Percentiles rank a stretch among this genome's conserved stretches.
Conservation (phyloP, 2,888 invertebrate species). For the Coelogynopora nodosa region DNA sequence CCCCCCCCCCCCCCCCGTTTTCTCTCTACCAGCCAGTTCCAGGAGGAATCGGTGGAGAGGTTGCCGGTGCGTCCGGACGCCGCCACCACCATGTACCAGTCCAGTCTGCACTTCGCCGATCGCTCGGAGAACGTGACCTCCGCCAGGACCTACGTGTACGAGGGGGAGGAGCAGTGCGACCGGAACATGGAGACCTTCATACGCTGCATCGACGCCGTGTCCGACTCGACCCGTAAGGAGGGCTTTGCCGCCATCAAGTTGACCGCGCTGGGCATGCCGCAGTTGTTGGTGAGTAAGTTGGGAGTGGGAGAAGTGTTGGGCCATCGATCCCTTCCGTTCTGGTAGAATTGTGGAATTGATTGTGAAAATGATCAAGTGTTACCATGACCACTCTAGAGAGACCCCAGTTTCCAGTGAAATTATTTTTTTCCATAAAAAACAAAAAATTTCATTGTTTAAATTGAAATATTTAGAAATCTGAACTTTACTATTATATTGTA, state of each 20-base stretch:
- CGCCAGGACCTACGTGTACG: conserved; percentile 95
- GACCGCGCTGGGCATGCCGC: conserved; percentile 92
- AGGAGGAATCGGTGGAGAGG: not conserved
- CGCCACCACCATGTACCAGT: conserved; percentile 40
- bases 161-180: conserved; percentile 95
- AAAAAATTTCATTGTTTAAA: too few relatives aligned
- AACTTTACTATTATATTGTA: too few relatives aligned
- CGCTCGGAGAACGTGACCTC: conserved; percentile 86
- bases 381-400: too few relatives aligned
- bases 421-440: too few relatives aligned
- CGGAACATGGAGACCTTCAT: conserved; percentile 91
- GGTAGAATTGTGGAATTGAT: too few relatives aligned
- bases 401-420: too few relatives aligned
- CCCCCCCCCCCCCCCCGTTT: too few relatives aligned
- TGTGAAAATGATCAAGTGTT: too few relatives aligned
- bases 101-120: conserved; percentile 70
- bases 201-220: conserved; percentile 89
- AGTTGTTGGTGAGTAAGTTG: conserved; percentile 79
- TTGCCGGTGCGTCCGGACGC: not conserved
- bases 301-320: too few relatives aligned
- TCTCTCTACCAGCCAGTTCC: not conserved
- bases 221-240: conserved; percentile 67
- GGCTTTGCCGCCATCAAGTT: conserved; percentile 95
- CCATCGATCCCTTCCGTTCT: too few relatives aligned
- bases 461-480: too few relatives aligned